Evolutionary conservation across 2,113 vertebrate genomes (phyloP).

Genomic region (Plectropomus leopardus): DNA sequence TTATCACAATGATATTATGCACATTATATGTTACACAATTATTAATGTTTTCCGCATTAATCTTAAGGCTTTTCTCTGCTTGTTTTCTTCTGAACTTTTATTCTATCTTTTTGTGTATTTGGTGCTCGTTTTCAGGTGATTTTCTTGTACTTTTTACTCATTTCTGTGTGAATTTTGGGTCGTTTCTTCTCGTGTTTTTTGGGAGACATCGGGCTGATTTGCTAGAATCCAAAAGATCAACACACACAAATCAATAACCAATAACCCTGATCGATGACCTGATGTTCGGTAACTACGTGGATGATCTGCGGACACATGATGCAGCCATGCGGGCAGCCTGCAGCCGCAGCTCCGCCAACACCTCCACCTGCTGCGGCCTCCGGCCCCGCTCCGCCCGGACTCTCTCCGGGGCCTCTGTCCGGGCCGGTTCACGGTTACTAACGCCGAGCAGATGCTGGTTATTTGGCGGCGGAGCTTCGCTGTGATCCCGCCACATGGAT

Average conservation of each 20-base stretch:
- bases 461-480: neutral
- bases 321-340: conserved; percentile 73
- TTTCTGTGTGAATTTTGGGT: too few species aligned
- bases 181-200: too few species aligned
- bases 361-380: conserved; percentile 37
- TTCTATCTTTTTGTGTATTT: too few species aligned
- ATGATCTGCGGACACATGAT: conserved; percentile 59
- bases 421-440: accelerated
- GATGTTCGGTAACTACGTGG: conserved; percentile 6
- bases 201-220: too few species aligned
- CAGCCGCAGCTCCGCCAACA: conserved; percentile 37
- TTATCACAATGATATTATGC: too few species aligned
- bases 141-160: too few species aligned
- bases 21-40: too few species aligned
- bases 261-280: neutral
- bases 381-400: neutral
- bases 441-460: accelerated
- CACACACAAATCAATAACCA: neutral
- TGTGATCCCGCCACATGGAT: neutral
- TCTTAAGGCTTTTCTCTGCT: too few species aligned
- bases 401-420: neutral
- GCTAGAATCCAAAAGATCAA: too few species aligned
- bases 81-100: too few species aligned
- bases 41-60: too few species aligned
- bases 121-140: too few species aligned